Evolutionary conservation across 2,888 invertebrate genomes (phyloP).

Genomic region (Hedya salicella): DNA sequence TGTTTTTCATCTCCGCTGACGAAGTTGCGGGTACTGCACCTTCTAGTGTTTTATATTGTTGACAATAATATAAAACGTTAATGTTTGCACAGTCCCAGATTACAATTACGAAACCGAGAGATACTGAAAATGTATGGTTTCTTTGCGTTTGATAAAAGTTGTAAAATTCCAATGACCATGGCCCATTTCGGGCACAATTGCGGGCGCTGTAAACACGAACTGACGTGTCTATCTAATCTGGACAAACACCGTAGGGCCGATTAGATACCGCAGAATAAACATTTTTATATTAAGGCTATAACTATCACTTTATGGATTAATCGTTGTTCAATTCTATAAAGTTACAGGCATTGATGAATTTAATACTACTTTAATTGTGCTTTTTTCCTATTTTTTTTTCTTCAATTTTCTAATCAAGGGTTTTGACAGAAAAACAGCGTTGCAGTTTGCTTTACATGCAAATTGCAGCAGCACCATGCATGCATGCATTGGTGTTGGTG

Average conservation of each 20-base stretch:
- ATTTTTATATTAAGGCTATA: constrained; percentile 66
- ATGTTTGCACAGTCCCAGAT: no score
- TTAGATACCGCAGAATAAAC: constrained; percentile 67
- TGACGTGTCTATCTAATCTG: constrained; percentile 68
- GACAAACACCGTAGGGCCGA: constrained; percentile 76
- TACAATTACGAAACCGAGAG: constrained; percentile 41
- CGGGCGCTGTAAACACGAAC: constrained; percentile 64
- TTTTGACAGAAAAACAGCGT: no score
- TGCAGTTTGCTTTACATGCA: no score
- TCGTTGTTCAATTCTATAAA: constrained; percentile 23
- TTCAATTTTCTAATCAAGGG: no score
- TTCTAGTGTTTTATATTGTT: no score
- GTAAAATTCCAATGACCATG: constrained; percentile 64
- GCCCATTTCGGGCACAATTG: constrained; percentile 61
- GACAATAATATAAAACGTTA: constrained; percentile 7
- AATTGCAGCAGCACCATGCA: no score
- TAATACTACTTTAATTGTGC: no score
- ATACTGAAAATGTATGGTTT: constrained; percentile 36
- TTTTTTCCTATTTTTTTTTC: no score
- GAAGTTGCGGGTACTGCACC: no score
- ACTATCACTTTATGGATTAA: constrained; percentile 35
- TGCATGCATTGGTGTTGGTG: no score
- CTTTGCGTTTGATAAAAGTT: constrained; percentile 46
- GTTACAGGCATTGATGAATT: constrained; percentile 22
- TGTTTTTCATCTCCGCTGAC: no score